Conservation (phyloP, 2,113 vertebrate species). For the Corydoras maculifer region DNA sequence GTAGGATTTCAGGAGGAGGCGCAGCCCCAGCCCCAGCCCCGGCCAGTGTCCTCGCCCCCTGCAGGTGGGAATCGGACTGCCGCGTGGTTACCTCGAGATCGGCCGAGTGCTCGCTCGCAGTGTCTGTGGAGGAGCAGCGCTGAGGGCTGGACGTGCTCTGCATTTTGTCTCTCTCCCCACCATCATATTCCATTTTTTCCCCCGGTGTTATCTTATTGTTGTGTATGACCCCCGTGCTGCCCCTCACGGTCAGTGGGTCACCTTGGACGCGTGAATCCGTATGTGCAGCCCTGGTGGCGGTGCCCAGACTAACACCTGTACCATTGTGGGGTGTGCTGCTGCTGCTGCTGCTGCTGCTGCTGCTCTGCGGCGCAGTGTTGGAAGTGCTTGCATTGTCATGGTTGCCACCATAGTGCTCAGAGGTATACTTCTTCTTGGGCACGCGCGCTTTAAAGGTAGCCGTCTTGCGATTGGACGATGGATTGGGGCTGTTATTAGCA, state of each 20-base stretch:
- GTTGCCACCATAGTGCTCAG: conserved; percentile 68
- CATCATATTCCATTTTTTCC: conserved; percentile 43
- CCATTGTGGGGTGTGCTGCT: conserved; percentile 40
- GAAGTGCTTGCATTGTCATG: conserved; percentile 55
- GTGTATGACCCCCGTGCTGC: conserved; percentile 46
- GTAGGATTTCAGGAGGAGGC: conserved; percentile 39
- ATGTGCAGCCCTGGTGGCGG: conserved; percentile 19
- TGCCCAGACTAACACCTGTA: conserved; percentile 29
- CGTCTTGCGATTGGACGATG: conserved; percentile 75
- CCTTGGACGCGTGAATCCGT: conserved; percentile 19
- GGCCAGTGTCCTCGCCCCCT: conserved; percentile 24
- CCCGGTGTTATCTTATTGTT: conserved; percentile 45
- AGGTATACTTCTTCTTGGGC: conserved; percentile 84
- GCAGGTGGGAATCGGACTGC: conserved; percentile 7
- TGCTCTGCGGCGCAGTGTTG: conserved; percentile 37
- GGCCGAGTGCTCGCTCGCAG: conserved; percentile 82
- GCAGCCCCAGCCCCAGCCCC: conserved; percentile 16
- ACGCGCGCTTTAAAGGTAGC: conserved; percentile 84
- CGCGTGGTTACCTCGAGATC: conserved; percentile 66
- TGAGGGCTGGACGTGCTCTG: conserved; percentile 51
- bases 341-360: conserved; percentile 38
- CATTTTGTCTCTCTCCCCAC: conserved; percentile 43
- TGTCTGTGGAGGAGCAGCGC: conserved; percentile 85
- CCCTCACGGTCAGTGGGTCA: background rate
- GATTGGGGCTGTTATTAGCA: conserved; percentile 61